A percentile compares a stretch with the other conserved stretches of the same genome.
Evolutionary conservation across 2,888 invertebrate genomes (phyloP).

Genomic region (Hirtodrosophila duncani): DNA sequence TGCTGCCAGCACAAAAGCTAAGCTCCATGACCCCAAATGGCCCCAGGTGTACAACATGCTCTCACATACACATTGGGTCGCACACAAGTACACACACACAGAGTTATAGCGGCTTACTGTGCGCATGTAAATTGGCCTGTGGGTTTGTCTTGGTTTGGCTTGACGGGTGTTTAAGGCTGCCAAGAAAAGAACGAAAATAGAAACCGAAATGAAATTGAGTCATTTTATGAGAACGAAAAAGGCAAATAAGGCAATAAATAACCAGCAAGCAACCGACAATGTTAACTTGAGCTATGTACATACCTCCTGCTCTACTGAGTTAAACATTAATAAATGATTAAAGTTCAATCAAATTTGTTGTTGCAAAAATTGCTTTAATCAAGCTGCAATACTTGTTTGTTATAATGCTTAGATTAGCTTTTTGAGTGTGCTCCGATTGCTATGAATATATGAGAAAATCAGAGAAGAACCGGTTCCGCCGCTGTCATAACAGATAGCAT

Average conservation of each 20-base stretch:
- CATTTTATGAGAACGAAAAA: constrained; percentile 23
- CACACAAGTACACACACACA: constrained; percentile 21
- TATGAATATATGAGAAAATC: too few relatives aligned
- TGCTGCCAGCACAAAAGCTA: constrained; percentile 53
- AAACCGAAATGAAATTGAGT: constrained; percentile 33
- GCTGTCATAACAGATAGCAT: too few relatives aligned
- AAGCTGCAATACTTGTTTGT: too few relatives aligned
- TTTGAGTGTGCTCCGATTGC: too few relatives aligned
- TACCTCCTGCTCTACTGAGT: constrained; percentile 5
- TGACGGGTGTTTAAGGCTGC: too few relatives aligned
- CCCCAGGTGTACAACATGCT: constrained; percentile 40
- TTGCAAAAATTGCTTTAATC: too few relatives aligned
- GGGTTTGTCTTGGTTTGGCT: constrained; percentile 27
- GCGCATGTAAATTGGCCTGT: constrained; percentile 61
- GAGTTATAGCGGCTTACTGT: constrained; percentile 33
- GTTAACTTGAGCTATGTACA: constrained; percentile 19
- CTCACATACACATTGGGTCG: constrained; percentile 14
- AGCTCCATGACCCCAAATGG: constrained; percentile 24
- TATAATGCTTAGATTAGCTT: too few relatives aligned
- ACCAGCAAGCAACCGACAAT: constrained; percentile 16
- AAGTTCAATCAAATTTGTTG: constrained; percentile 24
- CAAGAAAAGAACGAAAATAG: too few relatives aligned
- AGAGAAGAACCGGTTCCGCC: too few relatives aligned
- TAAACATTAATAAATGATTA: not conserved
- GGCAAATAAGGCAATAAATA: constrained; percentile 47